These are phyloP conservation scores for Sinocyclocheilus anophthalmus DNA, from an alignment of 2,113 vertebrate species.

Conservation along the genomic window DNA sequence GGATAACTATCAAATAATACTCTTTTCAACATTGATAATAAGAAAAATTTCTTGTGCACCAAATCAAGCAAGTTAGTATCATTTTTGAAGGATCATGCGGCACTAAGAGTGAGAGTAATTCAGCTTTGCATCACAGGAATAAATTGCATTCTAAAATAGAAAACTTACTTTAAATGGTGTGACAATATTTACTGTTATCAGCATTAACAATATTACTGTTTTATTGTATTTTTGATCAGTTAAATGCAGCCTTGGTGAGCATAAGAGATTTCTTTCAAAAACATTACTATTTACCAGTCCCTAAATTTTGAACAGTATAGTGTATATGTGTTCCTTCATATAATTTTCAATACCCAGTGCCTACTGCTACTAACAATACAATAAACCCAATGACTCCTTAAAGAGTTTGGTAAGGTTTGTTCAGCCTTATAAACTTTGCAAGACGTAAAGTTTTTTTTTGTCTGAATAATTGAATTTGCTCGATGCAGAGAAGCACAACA, in stretches of 20 bases:
- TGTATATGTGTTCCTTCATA: not conserved
- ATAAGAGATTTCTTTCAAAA: not conserved
- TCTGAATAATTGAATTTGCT: not conserved
- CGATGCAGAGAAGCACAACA: not conserved
- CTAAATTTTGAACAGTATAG: not conserved
- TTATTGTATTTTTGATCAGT: not conserved
- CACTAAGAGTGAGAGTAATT: too few relatives aligned
- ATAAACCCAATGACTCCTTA: too few relatives aligned
- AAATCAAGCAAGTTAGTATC: not conserved
- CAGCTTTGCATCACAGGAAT: too few relatives aligned
- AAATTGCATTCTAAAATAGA: too few relatives aligned
- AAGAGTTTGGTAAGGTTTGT: too few relatives aligned
- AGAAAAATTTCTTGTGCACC: not conserved
- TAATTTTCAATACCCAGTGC: not conserved
- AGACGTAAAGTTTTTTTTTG: not conserved
- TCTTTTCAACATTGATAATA: too few relatives aligned
- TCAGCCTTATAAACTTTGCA: too few relatives aligned
- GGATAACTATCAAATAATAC: too few relatives aligned
- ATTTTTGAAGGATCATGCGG: too few relatives aligned
- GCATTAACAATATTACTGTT: not conserved
- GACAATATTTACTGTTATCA: not conserved
- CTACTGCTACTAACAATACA: too few relatives aligned
- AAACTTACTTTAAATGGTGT: too few relatives aligned
- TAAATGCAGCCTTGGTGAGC: not conserved
- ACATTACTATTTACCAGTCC: not conserved